Conservation (phyloP, 2,113 vertebrate species). For the Passer domesticus region DNA sequence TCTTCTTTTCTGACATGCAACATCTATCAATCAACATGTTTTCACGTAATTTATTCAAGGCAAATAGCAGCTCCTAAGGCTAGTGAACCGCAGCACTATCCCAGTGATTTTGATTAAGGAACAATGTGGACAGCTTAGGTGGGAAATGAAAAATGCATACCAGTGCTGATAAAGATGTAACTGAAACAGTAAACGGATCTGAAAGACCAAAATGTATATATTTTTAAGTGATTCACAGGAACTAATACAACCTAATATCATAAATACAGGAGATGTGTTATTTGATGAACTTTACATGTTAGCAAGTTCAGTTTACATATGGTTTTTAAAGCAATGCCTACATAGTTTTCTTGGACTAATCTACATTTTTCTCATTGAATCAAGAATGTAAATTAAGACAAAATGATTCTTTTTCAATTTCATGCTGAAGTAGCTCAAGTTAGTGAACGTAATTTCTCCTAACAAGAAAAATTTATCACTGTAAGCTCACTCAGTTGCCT, state of each 20-base stretch:
- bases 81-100: slow-evolving; percentile 81
- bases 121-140: slow-evolving; percentile 80
- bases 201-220: slow-evolving; percentile 66
- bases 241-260: slow-evolving; percentile 65
- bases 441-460: slow-evolving; percentile 97
- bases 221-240: slow-evolving; percentile 52
- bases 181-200: slow-evolving; percentile 74
- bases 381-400: slow-evolving; percentile 99
- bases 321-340: slow-evolving; percentile 72
- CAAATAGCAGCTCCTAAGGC: slow-evolving; percentile 85
- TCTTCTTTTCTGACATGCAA: slow-evolving; percentile 92
- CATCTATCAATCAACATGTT: slow-evolving; percentile 96
- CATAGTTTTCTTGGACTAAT: slow-evolving; percentile 79
- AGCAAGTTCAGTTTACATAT: slow-evolving; percentile 74
- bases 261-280: slow-evolving; percentile 63
- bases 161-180: slow-evolving; percentile 82
- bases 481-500: slow-evolving; percentile 89
- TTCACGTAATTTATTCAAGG: slow-evolving; percentile 87
- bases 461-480: slow-evolving; percentile 99
- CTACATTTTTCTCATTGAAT: slow-evolving; percentile 94
- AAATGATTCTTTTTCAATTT: slow-evolving; percentile 99
- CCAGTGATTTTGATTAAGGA: slow-evolving; percentile 86
- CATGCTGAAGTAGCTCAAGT: slow-evolving; percentile 99
- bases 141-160: slow-evolving; percentile 80
- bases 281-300: slow-evolving; percentile 77